Base-by-base conservation (phyloP, 2,888 invertebrate species). In the Myathropa florea region DNA sequence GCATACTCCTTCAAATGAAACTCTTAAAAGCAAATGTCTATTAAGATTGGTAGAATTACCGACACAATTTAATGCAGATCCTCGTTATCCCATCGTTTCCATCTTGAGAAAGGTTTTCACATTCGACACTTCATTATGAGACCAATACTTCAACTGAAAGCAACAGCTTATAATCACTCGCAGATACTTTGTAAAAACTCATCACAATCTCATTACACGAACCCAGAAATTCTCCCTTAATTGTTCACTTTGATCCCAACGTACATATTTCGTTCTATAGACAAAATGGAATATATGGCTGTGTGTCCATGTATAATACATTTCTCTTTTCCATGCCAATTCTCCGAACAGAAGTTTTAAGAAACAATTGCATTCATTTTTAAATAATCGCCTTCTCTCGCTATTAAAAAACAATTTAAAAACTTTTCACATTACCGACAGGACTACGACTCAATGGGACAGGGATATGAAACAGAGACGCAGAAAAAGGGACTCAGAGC, bases 401-500 rank as follows among this genome's bases (percentile, higher is more conserved):
- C 73, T 64, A 82, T 85, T 85, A 77, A 85, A 85, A 85, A 85
- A 85, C 85, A 85, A 85, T 85, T 85, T 81, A 55, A 85, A 85
- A 85, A 85, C 77, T 85, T 85, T 85, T 85, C 73, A 73, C 85
- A 85, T 85, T 85, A 85, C 85, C 30, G 36, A 53, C 46, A 64
- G 60, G 73, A 73, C 71, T 64, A 60, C 57, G 55, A 63, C 39
- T 63, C 26, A n/a, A 60, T 39, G 30, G 67, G 46, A 46, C 59
- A 33, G 21, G n/a, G 53, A 70, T 30, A 53, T 30, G 57, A 65
- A 72, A 61, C 61, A 76, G 57, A 53, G 70, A 46, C 18, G 33
- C 33, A 7, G 7, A n/a, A 18, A 7, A 46, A 2, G 7, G 18
- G 7, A 2, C 46, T 18, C 18, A 46, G 46, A 18, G 6, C 28